Evolutionary conservation across 2,113 vertebrate species (phyloP).

Genomic region (Eidolon helvum): DNA sequence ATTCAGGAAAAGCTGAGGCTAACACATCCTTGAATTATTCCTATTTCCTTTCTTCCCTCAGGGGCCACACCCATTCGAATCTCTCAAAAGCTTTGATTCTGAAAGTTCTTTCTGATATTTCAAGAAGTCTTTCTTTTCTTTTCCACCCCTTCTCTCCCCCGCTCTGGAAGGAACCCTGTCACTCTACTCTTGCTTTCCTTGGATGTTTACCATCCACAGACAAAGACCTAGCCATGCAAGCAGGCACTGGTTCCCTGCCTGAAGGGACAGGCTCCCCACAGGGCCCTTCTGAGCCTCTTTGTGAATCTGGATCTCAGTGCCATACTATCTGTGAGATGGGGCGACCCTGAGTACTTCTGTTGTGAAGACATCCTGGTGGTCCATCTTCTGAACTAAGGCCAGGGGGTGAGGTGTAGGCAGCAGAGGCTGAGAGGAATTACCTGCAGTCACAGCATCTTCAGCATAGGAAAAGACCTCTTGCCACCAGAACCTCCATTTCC

Average conservation of each 20-base stretch:
- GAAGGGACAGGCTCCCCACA: background rate
- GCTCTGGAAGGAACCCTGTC: background rate
- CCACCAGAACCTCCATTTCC: background rate
- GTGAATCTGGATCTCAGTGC: background rate
- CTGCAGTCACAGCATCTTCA: fast-evolving
- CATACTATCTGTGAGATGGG: fast-evolving
- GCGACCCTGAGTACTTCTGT: no score
- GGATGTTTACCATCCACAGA: background rate
- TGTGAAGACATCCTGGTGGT: background rate
- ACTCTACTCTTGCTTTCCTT: background rate
- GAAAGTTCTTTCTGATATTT: constrained; percentile 14
- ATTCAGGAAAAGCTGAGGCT: background rate
- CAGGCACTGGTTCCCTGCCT: background rate
- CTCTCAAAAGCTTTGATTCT: background rate
- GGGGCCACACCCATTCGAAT: background rate
- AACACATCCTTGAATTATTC: background rate
- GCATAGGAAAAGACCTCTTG: background rate
- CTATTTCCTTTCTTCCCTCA: background rate
- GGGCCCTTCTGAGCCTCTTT: no score
- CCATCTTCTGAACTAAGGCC: background rate
- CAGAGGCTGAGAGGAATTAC: background rate
- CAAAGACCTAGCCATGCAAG: background rate
- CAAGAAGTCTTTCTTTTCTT: background rate
- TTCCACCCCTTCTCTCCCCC: background rate
- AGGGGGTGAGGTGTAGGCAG: fast-evolving